phyloP scores from a whole-genome alignment of 2,797 vertebrate species.

The Thalassophryne amazonica region DNA sequence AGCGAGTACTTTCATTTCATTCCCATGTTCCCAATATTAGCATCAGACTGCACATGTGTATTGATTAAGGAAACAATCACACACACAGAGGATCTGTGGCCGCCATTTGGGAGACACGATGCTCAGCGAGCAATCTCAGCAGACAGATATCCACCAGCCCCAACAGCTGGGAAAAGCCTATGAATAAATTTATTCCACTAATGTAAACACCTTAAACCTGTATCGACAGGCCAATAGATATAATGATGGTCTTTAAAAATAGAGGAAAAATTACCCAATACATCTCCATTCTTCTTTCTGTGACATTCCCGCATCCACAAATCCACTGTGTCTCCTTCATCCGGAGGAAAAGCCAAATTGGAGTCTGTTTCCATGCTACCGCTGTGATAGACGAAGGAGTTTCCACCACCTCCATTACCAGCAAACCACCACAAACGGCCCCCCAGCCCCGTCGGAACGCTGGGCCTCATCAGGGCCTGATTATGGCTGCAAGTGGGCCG shows the following conservation, averaged over 20 bases:
- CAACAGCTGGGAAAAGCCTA: constrained; percentile 47
- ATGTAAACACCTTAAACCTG: constrained; percentile 70
- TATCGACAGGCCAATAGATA: constrained; percentile 62
- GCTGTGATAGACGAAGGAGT: constrained; percentile 15
- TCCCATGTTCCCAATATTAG: constrained; percentile 11
- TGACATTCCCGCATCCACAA: background rate
- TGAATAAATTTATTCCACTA: constrained; percentile 76
- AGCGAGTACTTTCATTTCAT: constrained; percentile 54
- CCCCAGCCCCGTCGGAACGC: constrained; percentile 6
- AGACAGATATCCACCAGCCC: constrained; percentile 60
- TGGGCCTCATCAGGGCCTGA: constrained; percentile 35
- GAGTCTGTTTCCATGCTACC: constrained; percentile 26
- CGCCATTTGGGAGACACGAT: constrained; percentile 51
- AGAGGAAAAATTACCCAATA: constrained; percentile 13
- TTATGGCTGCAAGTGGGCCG: constrained; percentile 43
- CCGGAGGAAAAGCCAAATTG: constrained; percentile 26
- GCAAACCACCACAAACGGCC: constrained; percentile 56
- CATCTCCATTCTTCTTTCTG: constrained; percentile 24
- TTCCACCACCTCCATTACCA: constrained; percentile 50
- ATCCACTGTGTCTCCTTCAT: constrained; percentile 4
- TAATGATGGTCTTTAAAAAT: constrained; percentile 39
- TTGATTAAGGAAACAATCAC: constrained; percentile 10
- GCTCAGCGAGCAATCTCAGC: constrained; percentile 57
- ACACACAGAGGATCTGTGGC: constrained; percentile 31
- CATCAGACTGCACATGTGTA: no score